These are phyloP conservation scores for Bruchidius siliquastri DNA, from an alignment of 2,888 invertebrate species.

Conservation along the genomic window DNA sequence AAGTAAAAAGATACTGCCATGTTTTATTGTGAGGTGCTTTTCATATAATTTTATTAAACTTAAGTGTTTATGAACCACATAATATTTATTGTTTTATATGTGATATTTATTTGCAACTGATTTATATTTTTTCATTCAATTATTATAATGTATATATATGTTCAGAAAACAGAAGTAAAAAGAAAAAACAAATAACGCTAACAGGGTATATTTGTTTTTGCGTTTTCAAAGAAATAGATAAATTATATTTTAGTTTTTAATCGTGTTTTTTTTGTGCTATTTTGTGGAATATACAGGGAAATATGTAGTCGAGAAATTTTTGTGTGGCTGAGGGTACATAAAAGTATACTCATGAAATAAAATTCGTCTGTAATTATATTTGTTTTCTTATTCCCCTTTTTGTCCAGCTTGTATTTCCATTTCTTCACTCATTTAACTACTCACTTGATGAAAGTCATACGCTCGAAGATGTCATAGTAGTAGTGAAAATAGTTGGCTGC, in stretches of 20 bases:
- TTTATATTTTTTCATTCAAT: neutral
- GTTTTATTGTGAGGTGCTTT: neutral
- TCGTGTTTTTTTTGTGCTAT: slow-evolving; percentile 20
- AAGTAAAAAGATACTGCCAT: neutral
- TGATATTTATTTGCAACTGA: neutral
- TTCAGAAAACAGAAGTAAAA: too few relatives aligned
- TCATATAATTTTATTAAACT: neutral
- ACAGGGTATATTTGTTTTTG: slow-evolving; percentile 27
- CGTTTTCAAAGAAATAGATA: slow-evolving; percentile 15
- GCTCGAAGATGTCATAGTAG: too few relatives aligned
- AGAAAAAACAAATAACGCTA: slow-evolving; percentile 6
- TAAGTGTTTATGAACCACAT: neutral
- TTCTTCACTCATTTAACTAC: too few relatives aligned
- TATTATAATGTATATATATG: neutral
- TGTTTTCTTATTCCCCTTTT: neutral
- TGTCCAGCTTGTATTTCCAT: too few relatives aligned
- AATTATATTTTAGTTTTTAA: slow-evolving; percentile 12
- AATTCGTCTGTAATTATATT: neutral
- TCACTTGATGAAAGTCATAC: too few relatives aligned
- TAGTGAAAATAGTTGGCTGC: too few relatives aligned
- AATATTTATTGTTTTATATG: neutral
- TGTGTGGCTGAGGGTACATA: slow-evolving; percentile 28
- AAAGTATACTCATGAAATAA: slow-evolving; percentile 2
- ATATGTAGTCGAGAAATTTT: slow-evolving; percentile 10
- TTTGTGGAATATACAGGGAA: slow-evolving; percentile 39